Evolutionary conservation across 1,140 invertebrate species (phyloP).

Genomic region (Drosophila ercepeae): DNA sequence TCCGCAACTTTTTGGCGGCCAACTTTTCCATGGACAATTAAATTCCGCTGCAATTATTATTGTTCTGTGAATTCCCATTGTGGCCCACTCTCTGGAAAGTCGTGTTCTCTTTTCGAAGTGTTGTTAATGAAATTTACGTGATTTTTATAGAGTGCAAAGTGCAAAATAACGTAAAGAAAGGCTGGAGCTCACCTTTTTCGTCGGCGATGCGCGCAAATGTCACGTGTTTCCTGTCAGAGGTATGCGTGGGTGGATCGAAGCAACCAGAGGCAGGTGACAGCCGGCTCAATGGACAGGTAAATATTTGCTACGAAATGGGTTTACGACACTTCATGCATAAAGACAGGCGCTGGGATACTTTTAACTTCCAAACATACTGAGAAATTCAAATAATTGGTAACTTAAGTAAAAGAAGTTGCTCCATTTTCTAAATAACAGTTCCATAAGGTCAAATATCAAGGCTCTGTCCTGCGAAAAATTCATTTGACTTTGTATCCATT

Average conservation of each 20-base stretch:
- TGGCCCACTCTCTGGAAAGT: conserved; percentile 23
- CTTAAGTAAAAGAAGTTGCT: background rate
- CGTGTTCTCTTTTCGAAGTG: conserved; percentile 16
- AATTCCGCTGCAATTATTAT: conserved; percentile 74
- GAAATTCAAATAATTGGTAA: too few species aligned
- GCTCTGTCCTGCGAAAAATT: background rate
- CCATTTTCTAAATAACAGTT: background rate
- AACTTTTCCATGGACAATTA: conserved; percentile 65
- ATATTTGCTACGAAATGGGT: conserved; percentile 34
- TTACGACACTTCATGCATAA: conserved; percentile 4
- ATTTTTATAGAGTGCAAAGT: conserved; percentile 60
- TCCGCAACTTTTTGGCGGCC: conserved; percentile 46
- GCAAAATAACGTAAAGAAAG: conserved; percentile 17
- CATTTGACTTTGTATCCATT: background rate
- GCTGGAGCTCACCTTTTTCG: conserved; percentile 16
- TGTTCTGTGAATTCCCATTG: conserved; percentile 32
- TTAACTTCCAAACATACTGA: background rate
- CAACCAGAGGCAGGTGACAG: conserved; percentile 25
- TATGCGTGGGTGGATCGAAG: conserved; percentile 1
- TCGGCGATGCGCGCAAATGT: conserved; percentile 51
- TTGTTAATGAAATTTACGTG: conserved; percentile 79
- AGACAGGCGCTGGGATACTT: background rate
- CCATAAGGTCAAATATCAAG: background rate
- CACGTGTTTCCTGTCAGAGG: conserved; percentile 55
- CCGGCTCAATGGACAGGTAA: conserved; percentile 15